These are phyloP conservation scores for Nesometra sesokonis DNA, from an alignment of 35 echinoderm and acorn worm genomes.

Conservation along the genomic window DNA sequence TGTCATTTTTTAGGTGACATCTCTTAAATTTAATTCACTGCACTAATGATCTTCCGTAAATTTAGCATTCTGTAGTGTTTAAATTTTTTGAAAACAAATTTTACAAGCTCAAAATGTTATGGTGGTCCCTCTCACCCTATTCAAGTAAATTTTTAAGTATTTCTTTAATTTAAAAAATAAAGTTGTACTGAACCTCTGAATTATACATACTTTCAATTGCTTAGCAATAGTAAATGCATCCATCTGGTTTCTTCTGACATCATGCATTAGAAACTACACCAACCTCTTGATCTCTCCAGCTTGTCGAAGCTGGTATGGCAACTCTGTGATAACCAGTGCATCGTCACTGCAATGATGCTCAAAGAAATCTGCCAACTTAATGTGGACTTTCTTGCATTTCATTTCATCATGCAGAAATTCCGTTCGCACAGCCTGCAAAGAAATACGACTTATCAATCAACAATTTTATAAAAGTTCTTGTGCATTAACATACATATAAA, in stretches of 20 bases:
- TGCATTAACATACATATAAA: neutral
- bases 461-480: neutral
- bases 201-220: constrained; percentile 41
- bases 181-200: too few species aligned
- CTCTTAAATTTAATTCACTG: too few species aligned
- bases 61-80: too few species aligned
- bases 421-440: constrained; percentile 44
- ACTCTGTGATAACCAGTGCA: constrained; percentile 20
- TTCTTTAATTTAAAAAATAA: too few species aligned
- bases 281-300: constrained; percentile 34
- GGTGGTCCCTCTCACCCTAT: too few species aligned
- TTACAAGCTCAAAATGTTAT: too few species aligned
- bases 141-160: too few species aligned
- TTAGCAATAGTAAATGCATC: constrained; percentile 15
- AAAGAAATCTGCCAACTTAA: constrained; percentile 54
- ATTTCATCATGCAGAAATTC: constrained; percentile 16
- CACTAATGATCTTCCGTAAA: too few species aligned
- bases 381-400: constrained; percentile 5
- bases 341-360: constrained; percentile 28
- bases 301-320: constrained; percentile 43
- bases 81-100: too few species aligned
- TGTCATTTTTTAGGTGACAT: too few species aligned
- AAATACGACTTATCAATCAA: neutral
- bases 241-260: constrained; percentile 16
- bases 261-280: constrained; percentile 46